Base-by-base conservation (phyloP, 2,888 invertebrate species). In the Cerceris ruficornis region DNA sequence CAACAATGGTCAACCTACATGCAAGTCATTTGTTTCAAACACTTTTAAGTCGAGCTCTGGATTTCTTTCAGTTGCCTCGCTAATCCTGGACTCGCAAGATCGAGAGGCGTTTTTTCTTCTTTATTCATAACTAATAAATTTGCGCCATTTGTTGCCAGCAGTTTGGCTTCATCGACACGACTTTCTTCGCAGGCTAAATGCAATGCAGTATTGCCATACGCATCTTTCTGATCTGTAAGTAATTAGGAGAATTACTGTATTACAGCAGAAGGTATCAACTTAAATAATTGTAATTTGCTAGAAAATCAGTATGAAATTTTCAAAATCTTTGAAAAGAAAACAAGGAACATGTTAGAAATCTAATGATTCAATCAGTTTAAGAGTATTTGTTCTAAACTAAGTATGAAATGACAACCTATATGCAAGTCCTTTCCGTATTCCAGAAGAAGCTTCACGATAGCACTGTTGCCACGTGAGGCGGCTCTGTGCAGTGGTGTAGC, bases 111-210 rank as follows among this genome's bases (percentile, higher is more conserved):
- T 88, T 94, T 94, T 73, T 94, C 93, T 70, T 95, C 95, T 87
- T 95, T 95, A 91, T 97, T 97, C 86, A 91, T 88, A 14, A 94
- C 88, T 50, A 94, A 93, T 11, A 94, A 81, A 86, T 93, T 93
- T 7, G 96, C 96, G 15, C 96, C 96, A 87, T 94, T 93, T 80
- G 94, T 93, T 0, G 95, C 94, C 73, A 97, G 92, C 84, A 96
- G 91, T 86, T 94, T 93, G 7, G 96, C 95, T 82, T 94, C 95
- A 74, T 95, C 94, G 82, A 94, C 94, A 81, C 96, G 93, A 84
- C 96, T 95, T 92, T 97, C 97, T 92, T 97, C 97, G 92, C 97
- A 97, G 4, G 97, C 96, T 79, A 97, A 93, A 92, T 97, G 97
- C 94, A 98, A 92, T 55, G 97, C 94, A 17, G 97, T 96, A 89